Evolutionary conservation across 2,888 invertebrate species (phyloP).

Genomic region (Andrena praecox): DNA sequence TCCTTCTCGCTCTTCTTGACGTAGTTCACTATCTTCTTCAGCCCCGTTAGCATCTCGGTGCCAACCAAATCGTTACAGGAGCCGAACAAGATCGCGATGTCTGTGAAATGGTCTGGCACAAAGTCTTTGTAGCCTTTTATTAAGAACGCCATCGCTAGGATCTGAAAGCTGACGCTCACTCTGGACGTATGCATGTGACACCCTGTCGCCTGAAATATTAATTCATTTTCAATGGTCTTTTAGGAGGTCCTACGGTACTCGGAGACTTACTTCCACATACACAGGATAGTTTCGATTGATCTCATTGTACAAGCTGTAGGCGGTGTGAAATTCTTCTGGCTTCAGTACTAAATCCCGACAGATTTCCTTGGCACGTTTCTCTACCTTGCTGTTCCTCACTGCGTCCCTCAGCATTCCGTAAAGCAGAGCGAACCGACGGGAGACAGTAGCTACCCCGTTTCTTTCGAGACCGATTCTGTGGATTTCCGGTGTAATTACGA

Average conservation of each 20-base stretch:
- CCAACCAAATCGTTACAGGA: conserved; percentile 90
- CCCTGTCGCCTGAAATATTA: conserved; percentile 28
- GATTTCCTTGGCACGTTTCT: conserved; percentile 80
- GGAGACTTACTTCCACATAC: conserved; percentile 5
- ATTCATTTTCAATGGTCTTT: neutral
- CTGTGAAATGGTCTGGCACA: conserved; percentile 88
- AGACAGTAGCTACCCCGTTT: conserved; percentile 80
- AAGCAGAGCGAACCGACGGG: conserved; percentile 70
- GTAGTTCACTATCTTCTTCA: conserved; percentile 85
- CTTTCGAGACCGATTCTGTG: conserved; percentile 85
- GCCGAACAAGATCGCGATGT: conserved; percentile 89
- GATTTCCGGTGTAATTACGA: conserved; percentile 87
- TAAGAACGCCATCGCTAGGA: conserved; percentile 86
- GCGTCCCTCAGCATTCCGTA: conserved; percentile 77
- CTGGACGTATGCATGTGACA: conserved; percentile 85
- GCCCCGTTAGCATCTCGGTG: conserved; percentile 89
- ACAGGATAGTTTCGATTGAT: conserved; percentile 27
- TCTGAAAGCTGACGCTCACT: conserved; percentile 86
- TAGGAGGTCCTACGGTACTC: neutral
- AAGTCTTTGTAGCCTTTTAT: conserved; percentile 87
- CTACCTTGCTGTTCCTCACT: conserved; percentile 77
- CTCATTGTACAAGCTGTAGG: conserved; percentile 58
- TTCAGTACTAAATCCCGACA: conserved; percentile 82
- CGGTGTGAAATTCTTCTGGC: conserved; percentile 71
- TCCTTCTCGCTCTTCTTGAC: conserved; percentile 85